phyloP scores from a whole-genome alignment of 2,888 invertebrate genomes.

The Lepas anatifera region DNA sequence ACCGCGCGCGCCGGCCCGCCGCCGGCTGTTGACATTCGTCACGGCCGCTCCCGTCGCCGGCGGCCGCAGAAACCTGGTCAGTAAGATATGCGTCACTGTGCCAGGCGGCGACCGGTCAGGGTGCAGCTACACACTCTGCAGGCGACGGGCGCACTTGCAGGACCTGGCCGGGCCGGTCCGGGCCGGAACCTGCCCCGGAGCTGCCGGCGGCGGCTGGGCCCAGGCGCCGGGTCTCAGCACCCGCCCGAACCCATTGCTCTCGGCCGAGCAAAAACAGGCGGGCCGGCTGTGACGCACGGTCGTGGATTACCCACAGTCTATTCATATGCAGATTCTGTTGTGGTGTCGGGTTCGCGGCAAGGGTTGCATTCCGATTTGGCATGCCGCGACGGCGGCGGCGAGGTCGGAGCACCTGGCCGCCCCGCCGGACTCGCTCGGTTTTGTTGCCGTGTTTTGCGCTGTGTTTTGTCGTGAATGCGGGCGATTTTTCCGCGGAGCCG shows the following conservation, averaged over 20 bases:
- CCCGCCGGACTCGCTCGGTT: not conserved
- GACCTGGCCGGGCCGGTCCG: no score
- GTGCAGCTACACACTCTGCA: no score
- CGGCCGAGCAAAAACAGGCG: not conserved
- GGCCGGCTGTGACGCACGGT: not conserved
- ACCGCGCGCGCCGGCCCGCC: not conserved
- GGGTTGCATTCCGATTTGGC: not conserved
- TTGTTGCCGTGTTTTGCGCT: not conserved
- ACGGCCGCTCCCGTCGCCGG: no score
- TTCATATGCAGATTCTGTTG: not conserved
- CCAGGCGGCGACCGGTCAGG: no score
- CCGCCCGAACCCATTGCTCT: not conserved
- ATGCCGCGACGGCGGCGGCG: not conserved
- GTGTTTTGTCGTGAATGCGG: not conserved
- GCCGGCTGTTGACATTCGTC: constrained; percentile 1
- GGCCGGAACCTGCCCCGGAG: no score
- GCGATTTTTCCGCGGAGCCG: not conserved
- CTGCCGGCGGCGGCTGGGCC: not conserved
- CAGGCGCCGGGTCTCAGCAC: not conserved
- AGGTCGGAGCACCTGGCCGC: not conserved
- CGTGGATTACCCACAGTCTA: not conserved
- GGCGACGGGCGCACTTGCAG: no score
- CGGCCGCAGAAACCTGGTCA: not conserved
- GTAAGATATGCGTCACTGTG: constrained; percentile 5
- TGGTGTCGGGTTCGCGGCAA: not conserved